phyloP scores from a whole-genome alignment of 1,140 invertebrate species.

The Lutraria rhynchaena region DNA sequence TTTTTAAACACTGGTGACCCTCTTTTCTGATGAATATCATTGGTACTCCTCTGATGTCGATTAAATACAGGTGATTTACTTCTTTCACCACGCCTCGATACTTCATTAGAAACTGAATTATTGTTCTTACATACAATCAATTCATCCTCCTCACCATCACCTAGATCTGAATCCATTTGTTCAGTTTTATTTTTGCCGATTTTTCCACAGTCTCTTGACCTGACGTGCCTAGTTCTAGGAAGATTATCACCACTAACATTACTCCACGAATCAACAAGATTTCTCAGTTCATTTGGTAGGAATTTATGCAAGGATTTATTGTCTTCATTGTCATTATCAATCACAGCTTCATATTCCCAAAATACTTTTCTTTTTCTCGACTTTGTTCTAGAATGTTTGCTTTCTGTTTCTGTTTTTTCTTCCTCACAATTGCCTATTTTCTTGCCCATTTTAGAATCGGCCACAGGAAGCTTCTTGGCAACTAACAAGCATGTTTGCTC shows the following conservation, averaged over 20 bases:
- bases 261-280: conserved; percentile 12
- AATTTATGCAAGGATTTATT: conserved; percentile 15
- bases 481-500: no score
- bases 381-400: not conserved
- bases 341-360: conserved; percentile 27
- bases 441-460: conserved; percentile 1
- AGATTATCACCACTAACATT: not conserved
- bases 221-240: not conserved
- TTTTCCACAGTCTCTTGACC: not conserved
- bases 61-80: conserved; percentile 44
- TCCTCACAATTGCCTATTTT: no score
- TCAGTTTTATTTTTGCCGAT: not conserved
- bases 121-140: not conserved
- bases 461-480: no score
- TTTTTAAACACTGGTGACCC: conserved; percentile 50
- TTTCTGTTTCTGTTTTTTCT: no score
- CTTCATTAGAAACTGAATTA: not conserved
- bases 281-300: no score
- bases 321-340: conserved; percentile 1
- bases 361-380: conserved; percentile 28
- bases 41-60: not conserved
- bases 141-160: not conserved
- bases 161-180: not conserved
- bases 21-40: not conserved
- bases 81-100: not conserved